A percentile compares a stretch with the other conserved stretches of the same genome.
These are phyloP conservation scores for Chloroceryle aenea DNA, from an alignment of 2,113 vertebrate genomes.

Conservation along the genomic window DNA sequence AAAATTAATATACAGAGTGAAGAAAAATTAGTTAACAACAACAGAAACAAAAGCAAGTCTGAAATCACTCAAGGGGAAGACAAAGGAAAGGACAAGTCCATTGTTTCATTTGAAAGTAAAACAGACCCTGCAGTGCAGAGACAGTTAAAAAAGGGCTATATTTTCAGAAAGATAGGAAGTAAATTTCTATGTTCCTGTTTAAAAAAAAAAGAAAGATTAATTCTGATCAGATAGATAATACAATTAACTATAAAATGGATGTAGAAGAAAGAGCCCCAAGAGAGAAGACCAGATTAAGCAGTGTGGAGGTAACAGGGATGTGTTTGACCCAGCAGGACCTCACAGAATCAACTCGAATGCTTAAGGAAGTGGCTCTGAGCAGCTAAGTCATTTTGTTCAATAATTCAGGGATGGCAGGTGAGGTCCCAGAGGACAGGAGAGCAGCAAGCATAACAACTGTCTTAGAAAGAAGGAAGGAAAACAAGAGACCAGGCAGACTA, in stretches of 20 bases:
- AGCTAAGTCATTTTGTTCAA: neutral
- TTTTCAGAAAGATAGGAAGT: neutral
- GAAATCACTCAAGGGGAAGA: neutral
- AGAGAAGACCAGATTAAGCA: neutral
- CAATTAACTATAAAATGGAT: neutral
- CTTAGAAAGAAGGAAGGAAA: neutral
- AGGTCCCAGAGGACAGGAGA: neutral
- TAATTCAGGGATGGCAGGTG: neutral
- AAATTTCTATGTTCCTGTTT: neutral
- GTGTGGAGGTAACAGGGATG: neutral
- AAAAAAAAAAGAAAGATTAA: neutral
- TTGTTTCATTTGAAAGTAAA: neutral
- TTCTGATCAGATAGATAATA: neutral
- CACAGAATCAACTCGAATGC: neutral
- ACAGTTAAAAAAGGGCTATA: neutral
- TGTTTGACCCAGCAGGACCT: neutral
- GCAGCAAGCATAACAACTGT: neutral
- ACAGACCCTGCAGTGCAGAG: neutral
- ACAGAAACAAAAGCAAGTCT: neutral
- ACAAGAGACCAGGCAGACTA: neutral
- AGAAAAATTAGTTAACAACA: neutral
- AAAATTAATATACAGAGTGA: neutral
- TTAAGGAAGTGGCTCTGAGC: neutral
- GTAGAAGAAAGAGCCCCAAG: neutral
- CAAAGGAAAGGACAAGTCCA: neutral